Percentiles rank a stretch among this genome's conserved stretches.
phyloP scores from a whole-genome alignment of 2,888 invertebrate genomes.

The Byasa hedistus region DNA sequence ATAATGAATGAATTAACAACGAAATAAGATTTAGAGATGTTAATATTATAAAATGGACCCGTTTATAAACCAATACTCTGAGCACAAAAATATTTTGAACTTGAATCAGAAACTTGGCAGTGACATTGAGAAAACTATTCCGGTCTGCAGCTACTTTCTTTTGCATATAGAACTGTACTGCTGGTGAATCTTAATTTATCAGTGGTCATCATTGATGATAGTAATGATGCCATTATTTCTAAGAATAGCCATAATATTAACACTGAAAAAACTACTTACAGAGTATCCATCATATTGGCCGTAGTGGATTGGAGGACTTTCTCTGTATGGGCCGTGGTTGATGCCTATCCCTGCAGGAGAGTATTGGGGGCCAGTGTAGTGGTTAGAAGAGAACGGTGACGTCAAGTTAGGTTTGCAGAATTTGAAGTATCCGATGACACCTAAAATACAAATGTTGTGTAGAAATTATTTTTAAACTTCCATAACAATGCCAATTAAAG shows the following conservation, averaged over 20 bases:
- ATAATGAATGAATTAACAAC: too few relatives aligned
- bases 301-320: constrained; percentile 53
- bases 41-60: too few relatives aligned
- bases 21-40: too few relatives aligned
- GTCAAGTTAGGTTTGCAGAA: constrained; percentile 87
- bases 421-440: constrained; percentile 91
- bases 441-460: constrained; percentile 46
- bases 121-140: too few relatives aligned
- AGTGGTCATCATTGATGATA: neutral
- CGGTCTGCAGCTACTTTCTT: too few relatives aligned
- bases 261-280: constrained; percentile 47
- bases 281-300: constrained; percentile 71
- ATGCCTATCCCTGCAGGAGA: constrained; percentile 87
- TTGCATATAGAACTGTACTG: too few relatives aligned
- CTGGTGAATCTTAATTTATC: too few relatives aligned
- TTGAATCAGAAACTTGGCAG: too few relatives aligned
- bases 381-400: constrained; percentile 72
- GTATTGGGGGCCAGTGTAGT: constrained; percentile 83
- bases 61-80: too few relatives aligned
- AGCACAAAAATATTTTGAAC: too few relatives aligned
- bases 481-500: too few relatives aligned
- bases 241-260: neutral
- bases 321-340: constrained; percentile 79
- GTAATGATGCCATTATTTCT: neutral
- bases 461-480: too few relatives aligned